Base-by-base conservation (phyloP, 1,140 invertebrate species). In the Dolichoris vasculosae region DNA sequence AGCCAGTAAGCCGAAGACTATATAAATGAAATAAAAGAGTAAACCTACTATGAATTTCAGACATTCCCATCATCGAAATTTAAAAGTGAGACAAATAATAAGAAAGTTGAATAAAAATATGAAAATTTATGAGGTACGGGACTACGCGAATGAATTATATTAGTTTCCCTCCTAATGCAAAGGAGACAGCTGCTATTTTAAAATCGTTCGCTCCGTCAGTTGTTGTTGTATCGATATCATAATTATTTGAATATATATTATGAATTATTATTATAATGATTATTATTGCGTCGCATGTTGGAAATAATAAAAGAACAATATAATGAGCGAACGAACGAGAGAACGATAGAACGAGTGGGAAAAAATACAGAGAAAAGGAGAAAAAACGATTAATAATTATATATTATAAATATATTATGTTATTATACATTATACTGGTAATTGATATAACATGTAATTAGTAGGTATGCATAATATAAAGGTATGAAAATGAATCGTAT, bases 401-500 rank as follows among this genome's bases (percentile, higher is more conserved):
- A 88, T 87, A 87, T 88, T 87, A 88, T 88, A 88, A 88, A 89
- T 87, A 89, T 87, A 88, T 86, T 83, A 84, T 88, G 81, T 87
- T 85, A 89, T 87, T 85, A 89, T 88, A 90, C 88, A 87, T 87
- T 89, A 88, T 89, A 89, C 82, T 88, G 88, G 79, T 89, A 89
- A 88, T 88, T 88, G 88, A 86, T 90, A 88, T 90, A 89, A 88
- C 85, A 88, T 90, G 88, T 89, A 89, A 90, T 89, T 90, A 90
- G 89, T 88, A 90, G 88, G 87, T 88, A 89, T 88, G 87, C 63
- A 89, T 90, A 88, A 81, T 86, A 87, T 87, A 85, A 86, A 83
- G 78, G 76, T 86, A 87, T 82, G 86, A 86, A 88, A 83, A 71
- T 78, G 82, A 88, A 82, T 84, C 79, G 82, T 86, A 88, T 88